Conservation (phyloP, 1,140 invertebrate species). For the Varroa destructor region DNA sequence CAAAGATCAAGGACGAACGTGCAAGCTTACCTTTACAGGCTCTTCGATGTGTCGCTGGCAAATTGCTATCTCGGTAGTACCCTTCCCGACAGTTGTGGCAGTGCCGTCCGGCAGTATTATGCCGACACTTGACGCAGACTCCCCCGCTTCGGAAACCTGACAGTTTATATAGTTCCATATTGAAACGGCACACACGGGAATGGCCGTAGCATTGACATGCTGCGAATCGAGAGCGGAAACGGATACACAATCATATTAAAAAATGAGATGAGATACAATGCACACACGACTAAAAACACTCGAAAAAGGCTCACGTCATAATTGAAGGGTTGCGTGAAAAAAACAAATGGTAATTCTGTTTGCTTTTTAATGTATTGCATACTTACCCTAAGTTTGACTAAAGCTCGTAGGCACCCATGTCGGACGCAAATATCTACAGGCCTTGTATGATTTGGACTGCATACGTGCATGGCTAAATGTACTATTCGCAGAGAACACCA, state of each 20-base stretch:
- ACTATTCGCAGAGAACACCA: too few relatives aligned
- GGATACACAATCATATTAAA: conserved; percentile 32
- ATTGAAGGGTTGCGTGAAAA: too few relatives aligned
- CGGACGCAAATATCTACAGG: too few relatives aligned
- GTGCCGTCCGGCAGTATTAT: conserved; percentile 91
- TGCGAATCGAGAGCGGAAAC: conserved; percentile 46
- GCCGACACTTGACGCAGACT: conserved; percentile 78
- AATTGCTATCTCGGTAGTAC: conserved; percentile 79
- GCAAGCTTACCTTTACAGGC: conserved; percentile 85
- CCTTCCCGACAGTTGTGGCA: conserved; percentile 97
- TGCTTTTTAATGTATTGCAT: too few relatives aligned
- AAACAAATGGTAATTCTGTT: too few relatives aligned
- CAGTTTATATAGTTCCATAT: conserved; percentile 94
- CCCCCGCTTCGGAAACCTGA: conserved; percentile 87
- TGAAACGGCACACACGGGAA: conserved; percentile 88
- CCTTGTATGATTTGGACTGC: too few relatives aligned
- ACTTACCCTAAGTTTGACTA: too few relatives aligned
- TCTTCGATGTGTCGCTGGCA: conserved; percentile 83
- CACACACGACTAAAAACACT: too few relatives aligned
- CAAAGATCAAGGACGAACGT: neutral
- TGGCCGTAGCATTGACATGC: conserved; percentile 97
- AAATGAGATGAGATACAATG: too few relatives aligned
- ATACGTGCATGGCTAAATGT: too few relatives aligned
- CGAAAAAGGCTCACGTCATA: too few relatives aligned
- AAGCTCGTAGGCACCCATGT: too few relatives aligned